A percentile compares a stretch with the other conserved stretches of the same genome.
Conservation (phyloP, 1,140 invertebrate genomes). For the Nasonia longicornis region DNA sequence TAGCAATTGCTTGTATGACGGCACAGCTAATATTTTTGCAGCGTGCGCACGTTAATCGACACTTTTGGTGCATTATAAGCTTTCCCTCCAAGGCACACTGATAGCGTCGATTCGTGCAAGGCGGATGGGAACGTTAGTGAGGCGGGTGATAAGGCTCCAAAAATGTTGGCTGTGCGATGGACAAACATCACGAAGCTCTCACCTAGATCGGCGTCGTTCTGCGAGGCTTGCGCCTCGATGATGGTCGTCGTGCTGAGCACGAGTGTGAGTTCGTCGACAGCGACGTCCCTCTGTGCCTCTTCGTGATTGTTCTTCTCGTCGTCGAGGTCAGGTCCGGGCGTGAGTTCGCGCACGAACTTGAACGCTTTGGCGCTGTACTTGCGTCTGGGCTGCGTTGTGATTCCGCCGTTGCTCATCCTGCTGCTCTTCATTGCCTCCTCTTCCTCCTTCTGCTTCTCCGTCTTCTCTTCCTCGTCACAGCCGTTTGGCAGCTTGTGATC, state of each 20-base stretch:
- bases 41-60: neutral
- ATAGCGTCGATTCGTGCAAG: neutral
- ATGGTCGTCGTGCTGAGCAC: constrained; percentile 19
- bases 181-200: neutral
- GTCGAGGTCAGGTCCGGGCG: constrained; percentile 58
- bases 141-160: neutral
- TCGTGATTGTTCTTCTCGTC: constrained; percentile 23
- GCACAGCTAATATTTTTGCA: constrained; percentile 23
- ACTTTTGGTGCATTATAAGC: neutral
- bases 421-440: constrained; percentile 3
- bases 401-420: neutral
- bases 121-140: neutral
- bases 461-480: neutral
- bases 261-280: neutral
- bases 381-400: neutral
- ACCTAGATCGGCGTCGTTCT: constrained; percentile 29
- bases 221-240: neutral
- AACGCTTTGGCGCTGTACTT: constrained; percentile 30
- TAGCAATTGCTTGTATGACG: neutral
- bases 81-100: neutral
- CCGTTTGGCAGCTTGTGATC: neutral
- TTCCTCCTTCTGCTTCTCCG: constrained; percentile 8
- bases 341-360: constrained; percentile 61
- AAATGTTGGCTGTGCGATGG: neutral
- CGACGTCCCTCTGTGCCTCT: constrained; percentile 32